phyloP scores from a whole-genome alignment of 2,888 invertebrate genomes.

The Acleris emargana region DNA sequence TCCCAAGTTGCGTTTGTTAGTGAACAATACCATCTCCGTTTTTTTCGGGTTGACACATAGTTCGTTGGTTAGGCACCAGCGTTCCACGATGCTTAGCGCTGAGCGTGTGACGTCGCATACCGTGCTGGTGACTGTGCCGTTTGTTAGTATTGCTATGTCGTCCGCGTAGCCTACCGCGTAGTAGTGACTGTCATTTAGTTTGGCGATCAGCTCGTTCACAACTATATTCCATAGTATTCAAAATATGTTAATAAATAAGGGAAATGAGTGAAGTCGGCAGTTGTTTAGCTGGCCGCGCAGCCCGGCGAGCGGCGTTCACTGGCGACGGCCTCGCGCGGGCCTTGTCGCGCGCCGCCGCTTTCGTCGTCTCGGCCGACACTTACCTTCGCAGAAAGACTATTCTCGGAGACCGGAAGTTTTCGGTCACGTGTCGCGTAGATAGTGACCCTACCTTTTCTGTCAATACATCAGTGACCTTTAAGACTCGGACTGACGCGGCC shows the following conservation, averaged over 20 bases:
- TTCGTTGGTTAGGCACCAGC: too few species aligned
- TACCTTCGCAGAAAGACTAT: slow-evolving; percentile 42
- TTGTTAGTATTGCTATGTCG: too few species aligned
- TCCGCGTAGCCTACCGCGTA: too few species aligned
- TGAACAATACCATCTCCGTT: too few species aligned
- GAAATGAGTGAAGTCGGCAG: slow-evolving; percentile 14
- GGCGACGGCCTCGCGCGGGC: slow-evolving; percentile 71
- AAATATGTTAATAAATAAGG: slow-evolving; percentile 9
- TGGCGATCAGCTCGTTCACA: too few species aligned
- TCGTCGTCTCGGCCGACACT: slow-evolving; percentile 48
- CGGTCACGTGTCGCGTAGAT: slow-evolving; percentile 23
- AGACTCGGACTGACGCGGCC: slow-evolving; percentile 13
- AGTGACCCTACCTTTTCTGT: slow-evolving; percentile 22
- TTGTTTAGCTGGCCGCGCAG: slow-evolving; percentile 28
- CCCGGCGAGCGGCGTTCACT: slow-evolving; percentile 65
- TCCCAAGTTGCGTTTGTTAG: too few species aligned
- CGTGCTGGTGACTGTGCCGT: too few species aligned
- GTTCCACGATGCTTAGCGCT: too few species aligned
- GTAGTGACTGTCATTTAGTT: too few species aligned
- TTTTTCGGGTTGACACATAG: too few species aligned
- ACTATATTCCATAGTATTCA: too few species aligned
- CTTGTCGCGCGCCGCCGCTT: slow-evolving; percentile 65
- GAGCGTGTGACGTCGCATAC: too few species aligned
- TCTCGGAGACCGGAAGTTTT: slow-evolving; percentile 32
- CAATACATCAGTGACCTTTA: slow-evolving; percentile 24